Base-by-base conservation (phyloP, 2,888 invertebrate species). In the Chydorus sphaericus region DNA sequence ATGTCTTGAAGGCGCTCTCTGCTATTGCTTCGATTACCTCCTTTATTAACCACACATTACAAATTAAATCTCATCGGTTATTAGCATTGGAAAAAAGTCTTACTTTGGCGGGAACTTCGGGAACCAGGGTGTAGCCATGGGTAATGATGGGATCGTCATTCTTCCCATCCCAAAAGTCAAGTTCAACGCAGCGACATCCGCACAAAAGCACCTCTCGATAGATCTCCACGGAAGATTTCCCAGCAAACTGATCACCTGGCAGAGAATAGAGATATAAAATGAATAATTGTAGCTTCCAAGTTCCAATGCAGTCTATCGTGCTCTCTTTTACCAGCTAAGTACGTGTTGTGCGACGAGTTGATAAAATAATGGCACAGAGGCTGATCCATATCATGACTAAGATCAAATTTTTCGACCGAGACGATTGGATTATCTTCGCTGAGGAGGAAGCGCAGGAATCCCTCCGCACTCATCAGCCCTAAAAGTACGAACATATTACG, bases 311-410 rank as follows among this genome's bases (percentile, higher is more conserved):
- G 20, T 7, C 23, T n/a, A 8, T 23, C 39, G 14, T 23, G 37
- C 20, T 16, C 4, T 31, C 11, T 51, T 64, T 65, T 65, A 78
- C 80, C 80, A 60, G 89, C 92, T 66, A 96, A 80, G 75, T 96
- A 96, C 54, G 96, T 96, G 69, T 96, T 96, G 73, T 96, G 96
- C 55, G 94, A 94, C 62, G 93, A 94, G 73, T 96, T 96, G 72
- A 96, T 93, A 75, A 94, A 96, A 75, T 96, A 96, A 73, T 96
- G 94, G 48, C 90, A 81, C 64, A 96, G 69, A 3, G 96, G 89
- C 67, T 94, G 93, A 67, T 91, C 90, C 94, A 96, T 94, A 69
- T 96, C 94, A 67, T 89, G 87, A 66, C 83, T 84, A 59, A 93
- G 76, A 71, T 94, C 94, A 66, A 90, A 78, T 73, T 88, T 90